A percentile compares a stretch with the other conserved stretches of the same genome.
These are phyloP conservation scores for Trachythela sp. DNA, from an alignment of 64 coral and sea anemone genomes.

Conservation along the genomic window DNA sequence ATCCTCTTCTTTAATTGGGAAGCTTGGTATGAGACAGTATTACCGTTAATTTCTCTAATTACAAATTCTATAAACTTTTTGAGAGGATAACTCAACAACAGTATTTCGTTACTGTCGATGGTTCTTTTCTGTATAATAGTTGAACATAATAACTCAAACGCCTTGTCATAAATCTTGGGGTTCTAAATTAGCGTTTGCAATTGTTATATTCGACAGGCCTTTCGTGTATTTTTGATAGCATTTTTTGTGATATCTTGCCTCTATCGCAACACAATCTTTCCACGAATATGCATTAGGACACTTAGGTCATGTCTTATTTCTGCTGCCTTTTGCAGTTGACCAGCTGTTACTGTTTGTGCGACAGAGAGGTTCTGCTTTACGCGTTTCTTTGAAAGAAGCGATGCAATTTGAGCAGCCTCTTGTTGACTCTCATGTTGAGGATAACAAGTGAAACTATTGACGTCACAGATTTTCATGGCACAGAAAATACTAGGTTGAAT, in stretches of 20 bases:
- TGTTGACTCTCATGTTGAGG: no score
- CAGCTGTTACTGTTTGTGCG: not conserved
- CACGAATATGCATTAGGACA: constrained; percentile 28
- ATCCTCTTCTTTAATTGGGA: constrained; percentile 33
- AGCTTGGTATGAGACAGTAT: constrained; percentile 7
- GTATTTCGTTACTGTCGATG: not conserved
- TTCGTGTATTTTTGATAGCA: constrained; percentile 35
- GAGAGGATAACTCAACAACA: not conserved
- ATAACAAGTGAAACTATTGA: not conserved
- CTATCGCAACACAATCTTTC: constrained; percentile 46
- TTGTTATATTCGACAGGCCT: not conserved
- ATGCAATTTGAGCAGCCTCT: no score
- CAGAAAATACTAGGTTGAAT: no score
- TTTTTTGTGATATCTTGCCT: constrained; percentile 36
- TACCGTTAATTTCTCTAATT: not conserved
- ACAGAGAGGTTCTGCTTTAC: no score
- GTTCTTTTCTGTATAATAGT: not conserved
- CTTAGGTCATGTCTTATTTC: constrained; percentile 14
- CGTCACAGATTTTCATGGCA: not conserved
- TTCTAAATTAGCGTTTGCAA: not conserved
- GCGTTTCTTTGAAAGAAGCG: not conserved
- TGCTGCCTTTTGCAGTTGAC: not conserved
- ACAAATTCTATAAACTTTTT: constrained; percentile 2
- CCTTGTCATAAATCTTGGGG: not conserved
- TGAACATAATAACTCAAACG: not conserved